These are phyloP conservation scores for Bubo bubo DNA, from an alignment of 2,113 vertebrate genomes.

Conservation along the genomic window DNA sequence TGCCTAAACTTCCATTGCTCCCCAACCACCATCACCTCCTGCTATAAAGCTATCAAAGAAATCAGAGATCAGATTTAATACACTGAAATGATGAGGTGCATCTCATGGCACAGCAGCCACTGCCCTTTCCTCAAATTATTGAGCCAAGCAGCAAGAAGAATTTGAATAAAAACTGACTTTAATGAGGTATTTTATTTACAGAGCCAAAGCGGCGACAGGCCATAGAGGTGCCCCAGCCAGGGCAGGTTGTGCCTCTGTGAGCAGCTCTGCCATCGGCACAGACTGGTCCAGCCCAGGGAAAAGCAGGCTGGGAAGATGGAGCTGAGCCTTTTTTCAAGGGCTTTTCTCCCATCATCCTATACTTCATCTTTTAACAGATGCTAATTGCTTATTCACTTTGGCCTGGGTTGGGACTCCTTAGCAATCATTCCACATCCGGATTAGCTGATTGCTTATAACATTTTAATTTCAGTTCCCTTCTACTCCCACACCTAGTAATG, in stretches of 20 bases:
- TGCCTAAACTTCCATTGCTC: not conserved
- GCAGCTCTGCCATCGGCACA: not conserved
- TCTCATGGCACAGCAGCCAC: not conserved
- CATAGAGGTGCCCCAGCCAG: not conserved
- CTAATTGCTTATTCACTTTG: conserved; percentile 44
- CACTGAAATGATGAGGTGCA: not conserved
- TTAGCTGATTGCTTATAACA: not conserved
- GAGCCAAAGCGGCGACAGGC: rapidly evolving
- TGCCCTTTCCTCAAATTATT: not conserved
- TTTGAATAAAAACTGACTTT: not conserved
- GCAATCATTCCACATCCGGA: not conserved
- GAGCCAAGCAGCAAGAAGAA: not conserved
- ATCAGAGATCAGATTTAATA: not conserved
- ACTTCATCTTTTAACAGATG: conserved; percentile 10
- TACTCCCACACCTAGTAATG: not conserved
- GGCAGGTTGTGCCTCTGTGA: rapidly evolving
- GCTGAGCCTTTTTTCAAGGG: not conserved
- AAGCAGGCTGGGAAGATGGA: not conserved
- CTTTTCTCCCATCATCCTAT: not conserved
- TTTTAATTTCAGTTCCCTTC: not conserved
- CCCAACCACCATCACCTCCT: not conserved
- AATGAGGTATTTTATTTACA: not conserved
- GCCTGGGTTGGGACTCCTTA: conserved; percentile 9
- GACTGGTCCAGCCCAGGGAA: not conserved
- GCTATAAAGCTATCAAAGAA: not conserved